Evolutionary conservation across 2,888 invertebrate species (phyloP), one percentile per base, ranked within the genome.

Genomic region (Eumerus sabulonum): DNA sequence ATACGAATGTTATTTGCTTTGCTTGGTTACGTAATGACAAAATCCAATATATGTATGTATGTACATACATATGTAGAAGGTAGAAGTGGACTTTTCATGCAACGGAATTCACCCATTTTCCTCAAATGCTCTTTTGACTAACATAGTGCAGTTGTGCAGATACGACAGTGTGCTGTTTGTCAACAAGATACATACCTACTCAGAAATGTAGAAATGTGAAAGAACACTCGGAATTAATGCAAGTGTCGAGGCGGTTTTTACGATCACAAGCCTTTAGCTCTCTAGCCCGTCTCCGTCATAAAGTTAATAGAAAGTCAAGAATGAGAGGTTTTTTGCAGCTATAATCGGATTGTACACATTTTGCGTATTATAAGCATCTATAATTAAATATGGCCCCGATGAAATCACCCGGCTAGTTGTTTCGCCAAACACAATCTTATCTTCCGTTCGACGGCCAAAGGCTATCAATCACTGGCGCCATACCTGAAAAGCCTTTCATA

Each of bases 1-100:
- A 63, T 44, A 51, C 16, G 36, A 12, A 16, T 35, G n/a, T 17
- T 27, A 51, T 66, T 60, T 48, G 47, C 45, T 72, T 66, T 67
- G 57, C 50, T 62, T 51, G 63, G 63, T 76, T 76, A 53, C 64
- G 68, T 76, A 71, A 76, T 56, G 27, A 27, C 56, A 71, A 60
- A n/a, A n/a, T n/a, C n/a, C n/a, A n/a, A n/a, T n/a, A n/a, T n/a
- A n/a, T n/a, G n/a, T n/a, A n/a, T n/a, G n/a, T n/a, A n/a, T n/a
- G n/a, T n/a, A n/a, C n/a, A n/a, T n/a, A n/a, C n/a, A n/a, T n/a
- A n/a, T n/a, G 47, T 11, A 16, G 14, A 16, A 45, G 0, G 16
- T 16, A 45, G 2, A 17, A 16, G 16, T 16, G 45, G 13, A 14
- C 16, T 45, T 16, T 13, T 45, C 14, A 5, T 14, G 45, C 14